Percentiles rank a stretch among this genome's conserved stretches.
Conservation (phyloP, 2,888 invertebrate species). For the Tetropium fuscum region DNA sequence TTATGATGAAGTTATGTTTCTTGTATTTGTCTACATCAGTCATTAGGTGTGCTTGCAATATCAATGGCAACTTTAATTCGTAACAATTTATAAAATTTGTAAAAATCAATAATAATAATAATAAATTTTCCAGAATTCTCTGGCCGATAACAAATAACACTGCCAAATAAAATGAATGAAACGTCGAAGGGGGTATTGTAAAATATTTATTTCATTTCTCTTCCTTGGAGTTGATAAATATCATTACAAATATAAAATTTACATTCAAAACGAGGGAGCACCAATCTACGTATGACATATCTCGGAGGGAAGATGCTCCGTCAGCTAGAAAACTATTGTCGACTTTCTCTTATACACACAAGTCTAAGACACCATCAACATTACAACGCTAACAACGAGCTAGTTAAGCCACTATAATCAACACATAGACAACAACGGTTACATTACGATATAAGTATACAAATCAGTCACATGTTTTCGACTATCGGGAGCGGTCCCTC, state of each 20-base stretch:
- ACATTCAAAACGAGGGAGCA: constrained; percentile 53
- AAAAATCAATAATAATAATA: too few species aligned
- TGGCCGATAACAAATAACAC: too few species aligned
- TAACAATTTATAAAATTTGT: too few species aligned
- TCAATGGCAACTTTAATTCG: too few species aligned
- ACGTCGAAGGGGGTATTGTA: constrained; percentile 40
- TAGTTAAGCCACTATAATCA: constrained; percentile 53
- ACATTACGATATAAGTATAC: constrained; percentile 13
- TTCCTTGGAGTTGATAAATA: constrained; percentile 43
- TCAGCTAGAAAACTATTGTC: constrained; percentile 33
- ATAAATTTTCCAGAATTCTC: too few species aligned
- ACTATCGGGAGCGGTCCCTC: constrained; percentile 1
- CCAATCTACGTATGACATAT: constrained; percentile 46
- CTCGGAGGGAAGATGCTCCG: constrained; percentile 16
- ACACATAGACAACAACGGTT: constrained; percentile 39
- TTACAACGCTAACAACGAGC: constrained; percentile 46
- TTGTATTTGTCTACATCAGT: too few species aligned
- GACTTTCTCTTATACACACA: constrained; percentile 8
- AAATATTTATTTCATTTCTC: constrained; percentile 55
- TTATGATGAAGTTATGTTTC: too few species aligned
- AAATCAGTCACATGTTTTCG: constrained; percentile 37
- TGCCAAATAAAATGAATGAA: constrained; percentile 2
- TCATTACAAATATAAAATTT: constrained; percentile 59
- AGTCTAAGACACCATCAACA: constrained; percentile 34
- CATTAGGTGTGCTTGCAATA: too few species aligned